A percentile compares a stretch with the other conserved stretches of the same genome.
Conservation (phyloP, 2,113 vertebrate genomes). For the Oxyruncus cristatus region DNA sequence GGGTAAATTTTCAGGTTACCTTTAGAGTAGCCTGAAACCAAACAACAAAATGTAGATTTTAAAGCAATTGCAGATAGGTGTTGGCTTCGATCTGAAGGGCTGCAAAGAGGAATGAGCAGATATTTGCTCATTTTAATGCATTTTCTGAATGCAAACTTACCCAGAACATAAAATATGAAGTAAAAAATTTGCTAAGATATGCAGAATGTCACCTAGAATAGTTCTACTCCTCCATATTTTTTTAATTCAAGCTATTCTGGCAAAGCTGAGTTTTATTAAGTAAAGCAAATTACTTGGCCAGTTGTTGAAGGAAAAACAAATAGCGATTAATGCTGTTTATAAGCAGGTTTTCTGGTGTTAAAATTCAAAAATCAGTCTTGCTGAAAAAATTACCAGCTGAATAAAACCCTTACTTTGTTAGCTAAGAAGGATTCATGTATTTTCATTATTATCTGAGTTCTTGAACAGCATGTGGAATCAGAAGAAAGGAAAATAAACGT, state of each 20-base stretch:
- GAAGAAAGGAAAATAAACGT: background rate
- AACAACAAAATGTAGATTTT: background rate
- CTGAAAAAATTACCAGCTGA: background rate
- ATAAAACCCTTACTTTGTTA: background rate
- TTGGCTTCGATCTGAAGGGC: background rate
- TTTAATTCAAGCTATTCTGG: background rate
- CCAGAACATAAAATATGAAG: background rate
- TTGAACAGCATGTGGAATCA: background rate
- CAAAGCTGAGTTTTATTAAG: background rate
- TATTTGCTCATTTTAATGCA: background rate
- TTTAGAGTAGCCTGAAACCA: background rate
- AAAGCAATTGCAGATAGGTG: background rate
- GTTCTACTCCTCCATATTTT: background rate
- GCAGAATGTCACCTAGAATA: background rate
- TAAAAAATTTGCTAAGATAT: background rate
- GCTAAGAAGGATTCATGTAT: background rate
- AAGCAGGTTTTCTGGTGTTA: background rate
- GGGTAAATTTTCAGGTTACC: background rate
- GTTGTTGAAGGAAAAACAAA: background rate
- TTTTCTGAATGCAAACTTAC: background rate
- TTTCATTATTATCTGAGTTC: background rate
- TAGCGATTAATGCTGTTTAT: background rate
- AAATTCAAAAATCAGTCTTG: background rate
- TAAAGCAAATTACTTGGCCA: background rate
- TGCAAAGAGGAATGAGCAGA: background rate